A percentile compares a stretch with the other conserved stretches of the same genome.
Evolutionary conservation across 2,113 vertebrate species (phyloP).

Genomic region (Actenoides hombroni): DNA sequence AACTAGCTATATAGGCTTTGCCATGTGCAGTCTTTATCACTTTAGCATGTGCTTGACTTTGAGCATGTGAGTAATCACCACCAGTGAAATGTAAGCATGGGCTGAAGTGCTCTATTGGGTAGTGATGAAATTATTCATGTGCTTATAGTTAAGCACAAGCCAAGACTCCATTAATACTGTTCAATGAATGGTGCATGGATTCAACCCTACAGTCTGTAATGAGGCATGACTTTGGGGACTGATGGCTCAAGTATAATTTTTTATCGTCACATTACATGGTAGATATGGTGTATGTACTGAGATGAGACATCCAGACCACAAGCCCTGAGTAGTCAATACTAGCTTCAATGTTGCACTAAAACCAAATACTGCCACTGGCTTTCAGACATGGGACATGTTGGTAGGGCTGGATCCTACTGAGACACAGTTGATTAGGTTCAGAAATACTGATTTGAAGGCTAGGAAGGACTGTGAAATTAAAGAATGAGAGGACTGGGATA

Average conservation of each 20-base stretch:
- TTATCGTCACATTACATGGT: not conserved
- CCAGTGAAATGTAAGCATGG: constrained; percentile 49
- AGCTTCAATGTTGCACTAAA: not conserved
- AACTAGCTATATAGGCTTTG: constrained; percentile 37
- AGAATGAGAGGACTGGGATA: not conserved
- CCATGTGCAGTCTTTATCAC: constrained; percentile 43
- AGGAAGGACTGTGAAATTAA: not conserved
- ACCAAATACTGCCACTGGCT: not conserved
- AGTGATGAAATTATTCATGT: constrained; percentile 45
- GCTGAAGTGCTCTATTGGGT: constrained; percentile 46
- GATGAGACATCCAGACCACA: not conserved
- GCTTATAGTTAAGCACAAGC: constrained; percentile 42
- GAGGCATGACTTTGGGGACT: not conserved
- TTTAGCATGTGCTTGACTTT: constrained; percentile 60
- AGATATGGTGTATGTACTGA: not conserved
- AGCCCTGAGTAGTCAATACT: not conserved
- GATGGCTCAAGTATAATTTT: not conserved
- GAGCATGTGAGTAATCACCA: constrained; percentile 54
- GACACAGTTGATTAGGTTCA: not conserved
- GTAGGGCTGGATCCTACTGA: not conserved
- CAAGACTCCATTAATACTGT: constrained; percentile 16
- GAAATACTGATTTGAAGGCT: not conserved
- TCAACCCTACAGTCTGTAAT: not conserved
- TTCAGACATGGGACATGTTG: not conserved
- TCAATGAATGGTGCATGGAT: not conserved